Evolutionary conservation across 1,140 invertebrate species (phyloP), one percentile per base, ranked within the genome.

Genomic region (Drosophila serrata): DNA sequence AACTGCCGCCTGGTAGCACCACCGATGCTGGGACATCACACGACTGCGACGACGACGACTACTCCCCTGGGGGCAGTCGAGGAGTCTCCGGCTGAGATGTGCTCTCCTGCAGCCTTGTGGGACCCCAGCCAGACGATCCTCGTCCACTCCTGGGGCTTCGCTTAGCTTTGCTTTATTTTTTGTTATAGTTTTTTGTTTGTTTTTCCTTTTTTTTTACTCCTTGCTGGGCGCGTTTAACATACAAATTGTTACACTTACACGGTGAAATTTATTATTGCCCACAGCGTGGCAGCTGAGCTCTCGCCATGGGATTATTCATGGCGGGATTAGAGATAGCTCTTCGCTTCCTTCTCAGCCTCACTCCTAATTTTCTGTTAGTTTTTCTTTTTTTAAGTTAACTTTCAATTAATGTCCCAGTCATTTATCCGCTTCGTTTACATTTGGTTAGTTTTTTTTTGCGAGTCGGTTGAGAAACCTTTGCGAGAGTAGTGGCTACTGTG

Each of bases 211-310:
- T 55, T 57, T 45, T 75, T 29, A 60, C 39, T 51, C 27, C 62
- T 76, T 75, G 65, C 72, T 74, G 77, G 64, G 69, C 87, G 86
- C 86, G 76, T 82, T 90, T 82, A 90, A 90, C 87, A 84, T 92
- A 92, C 91, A 92, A 92, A 92, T 92, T 92, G 91, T 92, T 92
- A 91, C 85, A 92, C 91, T 92, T 92, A 90, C 87, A 86, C 82
- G 74, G 67, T 73, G 68, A 86, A 90, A 92, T 92, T 92, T 92
- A 92, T 92, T 90, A 78, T 84, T 85, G 69, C 67, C 69, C 69
- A 49, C 69, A 70, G 67, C 69, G 67, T 35, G 68, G 69, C 53
- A 40, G 43, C 43, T 33, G 53, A 48, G 58, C 70, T 49, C 60
- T 58, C 77, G 51, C 61, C 58, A 53, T 64, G 58, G 77, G 79